Base-by-base conservation (phyloP, 23 tunicate genomes). In the Diplosoma virens region DNA sequence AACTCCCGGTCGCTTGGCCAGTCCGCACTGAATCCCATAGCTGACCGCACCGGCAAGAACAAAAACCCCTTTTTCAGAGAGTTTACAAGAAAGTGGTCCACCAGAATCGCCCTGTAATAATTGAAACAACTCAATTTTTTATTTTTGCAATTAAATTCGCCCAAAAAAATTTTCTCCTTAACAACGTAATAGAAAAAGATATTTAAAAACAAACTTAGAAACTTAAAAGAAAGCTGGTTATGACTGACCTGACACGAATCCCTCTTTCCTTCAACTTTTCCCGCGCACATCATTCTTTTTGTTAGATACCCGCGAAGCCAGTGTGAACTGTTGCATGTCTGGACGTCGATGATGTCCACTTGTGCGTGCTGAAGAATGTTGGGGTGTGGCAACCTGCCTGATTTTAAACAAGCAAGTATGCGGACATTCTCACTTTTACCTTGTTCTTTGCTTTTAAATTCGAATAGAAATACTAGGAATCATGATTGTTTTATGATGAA, bases 21-120 rank as follows among this genome's bases (percentile, higher is more conserved):
- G 30, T 1, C 89, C 96, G 36, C 96, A 89, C n/a, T 66, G 80
- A 36, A 50, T 34, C 0, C 96, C 96, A 85, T 85, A 89, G 34
- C 96, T 89, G 25, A 89, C 96, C 17, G 60, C 66, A 14, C 96
- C 96, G 26, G 85, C 89, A 2, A 89, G 33, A 16, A 34, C 34
- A 81, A 82, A 83, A 1, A 41, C 71, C 1, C 66, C 73, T 34
- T 37, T 32, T 23, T 79, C 78, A 7, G 72, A 26, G 30, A 32
- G 36, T 41, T 58, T 76, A 37, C 96, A 89, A 1, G 89, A 83
- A 26, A 89, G 77, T 0, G 96, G 96, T 3, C 96, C 96, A 22
- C 96, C 96, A 23, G 96, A 89, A 84, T 89, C 96, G 14, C 96
- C 96, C 89, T 89, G 72, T 1, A 76, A 29, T 56, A 56, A 16